Base-by-base conservation (phyloP, 1,140 invertebrate genomes). In the Holotrichia oblita region DNA sequence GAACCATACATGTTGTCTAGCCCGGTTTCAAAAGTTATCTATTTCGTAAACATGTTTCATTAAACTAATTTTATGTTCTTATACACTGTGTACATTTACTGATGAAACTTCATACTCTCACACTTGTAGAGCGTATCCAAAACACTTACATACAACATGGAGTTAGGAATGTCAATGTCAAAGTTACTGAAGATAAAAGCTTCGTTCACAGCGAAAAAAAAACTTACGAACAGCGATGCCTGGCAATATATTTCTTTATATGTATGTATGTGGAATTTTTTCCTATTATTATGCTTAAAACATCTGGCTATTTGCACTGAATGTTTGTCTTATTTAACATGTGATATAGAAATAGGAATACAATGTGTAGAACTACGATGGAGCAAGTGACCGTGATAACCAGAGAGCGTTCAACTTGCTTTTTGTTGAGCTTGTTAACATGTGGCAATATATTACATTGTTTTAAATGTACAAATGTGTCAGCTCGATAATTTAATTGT, bases 311-410 rank as follows among this genome's bases (percentile, higher is more conserved):
- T 55, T 55, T 55, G n/a, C 48, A 55, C 14, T 55, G 17, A 55
- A 55, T 17, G 14, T 55, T 55, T 55, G n/a, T 17, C 48, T 14
- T 55, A 17, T 17, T 55, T 17, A 55, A 55, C 48, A 55, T 55
- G 14, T 55, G 48, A 0, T n/a, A 17, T 14, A 7, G 14, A 3
- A 55, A n/a, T 44, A 44, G 8, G 7, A 44, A 17, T 17, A 17
- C 14, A 55, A 14, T 17, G 17, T 55, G 14, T 55, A 17, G 12
- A 55, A 55, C n/a, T 55, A 55, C 14, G 48, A 17, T n/a, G 48
- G 48, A 55, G n/a, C 48, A n/a, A 55, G 48, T 55, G 48, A 55
- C 48, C 17, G 48, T 55, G 48, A 55, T n/a, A 17, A 17, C n/a
- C n/a, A 17, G 48, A 55, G n/a, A 55, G 17, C 48, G 48, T 17